Evolutionary conservation across 2,113 vertebrate genomes (phyloP).

Genomic region (Xerus inauris): DNA sequence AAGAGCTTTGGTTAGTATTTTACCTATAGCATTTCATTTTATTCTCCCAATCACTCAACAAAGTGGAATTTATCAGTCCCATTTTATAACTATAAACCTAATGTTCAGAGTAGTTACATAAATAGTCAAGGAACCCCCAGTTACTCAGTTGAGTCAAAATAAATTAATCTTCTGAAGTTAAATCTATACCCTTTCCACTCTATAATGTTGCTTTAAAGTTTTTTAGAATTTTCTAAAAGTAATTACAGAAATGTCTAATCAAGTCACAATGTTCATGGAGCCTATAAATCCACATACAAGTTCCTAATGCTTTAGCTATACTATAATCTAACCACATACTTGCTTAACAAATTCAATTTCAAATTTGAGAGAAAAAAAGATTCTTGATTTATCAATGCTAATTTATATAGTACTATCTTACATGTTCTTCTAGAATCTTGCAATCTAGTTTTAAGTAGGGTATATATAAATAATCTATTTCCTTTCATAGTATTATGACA

Average conservation of each 20-base stretch:
- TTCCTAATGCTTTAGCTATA: background rate
- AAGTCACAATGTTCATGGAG: background rate
- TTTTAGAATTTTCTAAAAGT: background rate
- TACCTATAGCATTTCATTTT: background rate
- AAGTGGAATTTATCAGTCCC: background rate
- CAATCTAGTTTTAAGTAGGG: background rate
- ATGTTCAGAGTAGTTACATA: background rate
- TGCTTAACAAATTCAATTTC: background rate
- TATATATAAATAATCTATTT: background rate
- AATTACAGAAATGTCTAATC: slow-evolving; percentile 20
- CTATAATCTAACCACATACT: background rate
- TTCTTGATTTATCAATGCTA: background rate
- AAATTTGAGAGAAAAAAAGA: background rate
- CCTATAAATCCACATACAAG: background rate
- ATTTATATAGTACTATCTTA: background rate
- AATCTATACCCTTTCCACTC: background rate
- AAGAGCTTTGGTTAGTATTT: background rate
- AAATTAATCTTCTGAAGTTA: background rate
- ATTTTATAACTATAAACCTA: background rate
- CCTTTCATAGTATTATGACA: background rate
- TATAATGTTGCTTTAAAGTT: background rate
- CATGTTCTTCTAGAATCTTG: background rate
- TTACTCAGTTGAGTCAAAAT: background rate
- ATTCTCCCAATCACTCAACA: background rate
- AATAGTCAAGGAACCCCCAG: background rate